Evolutionary conservation across 2,797 vertebrate genomes (phyloP).

Genomic region (Ptychadena robeensis): DNA sequence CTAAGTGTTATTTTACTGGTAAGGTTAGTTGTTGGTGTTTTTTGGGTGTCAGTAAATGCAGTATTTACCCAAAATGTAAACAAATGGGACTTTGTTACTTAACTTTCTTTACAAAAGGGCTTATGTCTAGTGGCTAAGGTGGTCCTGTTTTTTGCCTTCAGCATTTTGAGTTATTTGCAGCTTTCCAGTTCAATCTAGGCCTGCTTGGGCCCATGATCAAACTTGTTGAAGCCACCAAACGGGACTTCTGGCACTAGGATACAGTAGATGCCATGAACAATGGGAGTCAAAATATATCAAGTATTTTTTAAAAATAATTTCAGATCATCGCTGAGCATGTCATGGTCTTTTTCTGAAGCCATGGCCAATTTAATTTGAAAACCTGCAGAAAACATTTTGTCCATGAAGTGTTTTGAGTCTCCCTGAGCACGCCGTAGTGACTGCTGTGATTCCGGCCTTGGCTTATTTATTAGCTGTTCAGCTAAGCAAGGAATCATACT

Average conservation of each 20-base stretch:
- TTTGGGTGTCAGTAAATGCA: neutral
- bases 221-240: too few relatives aligned
- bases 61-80: neutral
- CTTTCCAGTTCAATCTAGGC: too few relatives aligned
- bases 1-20: neutral
- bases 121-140: neutral
- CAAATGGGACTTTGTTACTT: neutral
- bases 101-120: neutral
- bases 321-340: neutral
- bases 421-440: neutral
- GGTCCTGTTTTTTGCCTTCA: neutral
- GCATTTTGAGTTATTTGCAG: too few relatives aligned
- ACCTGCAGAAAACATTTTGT: neutral
- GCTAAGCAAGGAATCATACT: too few relatives aligned
- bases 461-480: neutral
- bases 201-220: too few relatives aligned
- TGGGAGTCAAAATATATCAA: neutral
- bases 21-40: neutral
- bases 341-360: neutral
- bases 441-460: neutral
- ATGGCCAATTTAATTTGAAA: neutral
- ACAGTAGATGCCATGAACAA: neutral
- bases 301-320: neutral
- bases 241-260: too few relatives aligned
- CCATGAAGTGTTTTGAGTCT: neutral